A percentile compares a stretch with the other conserved stretches of the same genome.
These are phyloP conservation scores for Nomada ruficornis DNA, from an alignment of 2,888 invertebrate genomes.

Conservation along the genomic window DNA sequence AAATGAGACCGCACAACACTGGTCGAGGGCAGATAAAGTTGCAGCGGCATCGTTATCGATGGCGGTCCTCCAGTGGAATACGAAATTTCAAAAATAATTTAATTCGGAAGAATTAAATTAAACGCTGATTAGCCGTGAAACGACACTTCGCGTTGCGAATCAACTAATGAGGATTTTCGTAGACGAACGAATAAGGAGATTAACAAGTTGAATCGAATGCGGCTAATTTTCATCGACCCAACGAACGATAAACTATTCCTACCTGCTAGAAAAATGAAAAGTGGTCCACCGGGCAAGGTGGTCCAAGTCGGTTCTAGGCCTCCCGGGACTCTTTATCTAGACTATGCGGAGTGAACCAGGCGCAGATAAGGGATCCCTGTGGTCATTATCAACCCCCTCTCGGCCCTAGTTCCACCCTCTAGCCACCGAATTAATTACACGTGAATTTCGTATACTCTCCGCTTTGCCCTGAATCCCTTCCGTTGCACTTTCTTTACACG, in stretches of 20 bases:
- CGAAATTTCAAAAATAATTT: not conserved
- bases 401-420: slow-evolving; percentile 26
- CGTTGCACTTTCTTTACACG: slow-evolving; percentile 1
- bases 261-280: slow-evolving; percentile 76
- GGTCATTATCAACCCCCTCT: slow-evolving; percentile 69
- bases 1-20: slow-evolving; percentile 2
- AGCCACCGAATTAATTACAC: slow-evolving; percentile 64
- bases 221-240: slow-evolving; percentile 58
- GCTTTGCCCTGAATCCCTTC: slow-evolving; percentile 17
- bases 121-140: too few relatives aligned
- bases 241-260: slow-evolving; percentile 71
- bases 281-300: slow-evolving; percentile 71
- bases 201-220: slow-evolving; percentile 14
- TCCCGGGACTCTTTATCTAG: slow-evolving; percentile 65
- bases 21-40: not conserved
- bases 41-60: not conserved
- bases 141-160: too few relatives aligned
- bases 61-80: not conserved
- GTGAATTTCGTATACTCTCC: slow-evolving; percentile 57
- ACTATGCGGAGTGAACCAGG: slow-evolving; percentile 50
- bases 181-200: too few relatives aligned
- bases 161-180: too few relatives aligned
- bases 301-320: slow-evolving; percentile 40
- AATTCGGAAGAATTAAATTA: too few relatives aligned
- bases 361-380: slow-evolving; percentile 64